These are phyloP conservation scores for Dicrostonyx torquatus DNA, from an alignment of 2,797 vertebrate genomes.

Conservation along the genomic window DNA sequence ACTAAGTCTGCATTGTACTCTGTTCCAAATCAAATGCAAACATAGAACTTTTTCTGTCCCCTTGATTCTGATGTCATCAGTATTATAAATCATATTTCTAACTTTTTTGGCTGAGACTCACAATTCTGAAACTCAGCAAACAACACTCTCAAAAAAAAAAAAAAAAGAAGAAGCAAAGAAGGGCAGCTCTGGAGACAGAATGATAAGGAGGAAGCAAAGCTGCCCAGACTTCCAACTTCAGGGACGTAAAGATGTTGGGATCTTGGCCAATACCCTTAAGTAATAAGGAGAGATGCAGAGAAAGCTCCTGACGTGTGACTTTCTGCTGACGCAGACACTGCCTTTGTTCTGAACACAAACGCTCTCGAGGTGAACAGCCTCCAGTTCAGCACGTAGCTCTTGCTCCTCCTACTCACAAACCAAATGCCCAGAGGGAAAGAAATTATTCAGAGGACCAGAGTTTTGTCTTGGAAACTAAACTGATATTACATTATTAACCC, in stretches of 20 bases:
- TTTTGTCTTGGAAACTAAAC: conserved; percentile 15
- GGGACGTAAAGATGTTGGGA: conserved; percentile 30
- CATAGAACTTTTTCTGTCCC: background rate
- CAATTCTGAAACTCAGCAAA: background rate
- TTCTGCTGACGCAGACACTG: conserved; percentile 45
- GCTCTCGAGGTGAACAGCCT: conserved; percentile 5
- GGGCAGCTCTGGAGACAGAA: background rate
- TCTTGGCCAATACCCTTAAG: conserved; percentile 27
- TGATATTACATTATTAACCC: conserved; percentile 23
- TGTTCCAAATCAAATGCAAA: background rate
- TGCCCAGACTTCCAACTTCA: background rate
- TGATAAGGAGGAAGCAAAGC: background rate
- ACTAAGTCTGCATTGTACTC: background rate
- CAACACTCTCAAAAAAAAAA: background rate
- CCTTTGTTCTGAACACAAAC: conserved; percentile 21
- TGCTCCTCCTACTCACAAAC: background rate
- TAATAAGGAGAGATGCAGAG: conserved; percentile 60
- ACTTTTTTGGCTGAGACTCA: background rate
- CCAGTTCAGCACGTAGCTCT: background rate
- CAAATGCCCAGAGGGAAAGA: conserved; percentile 31
- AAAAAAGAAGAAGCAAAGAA: background rate
- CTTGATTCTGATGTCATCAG: background rate
- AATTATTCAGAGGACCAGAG: conserved; percentile 17
- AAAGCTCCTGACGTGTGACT: conserved; percentile 21
- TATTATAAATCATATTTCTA: background rate